Conservation (phyloP, 1,140 invertebrate genomes). For the Bathynomus jamesi region DNA sequence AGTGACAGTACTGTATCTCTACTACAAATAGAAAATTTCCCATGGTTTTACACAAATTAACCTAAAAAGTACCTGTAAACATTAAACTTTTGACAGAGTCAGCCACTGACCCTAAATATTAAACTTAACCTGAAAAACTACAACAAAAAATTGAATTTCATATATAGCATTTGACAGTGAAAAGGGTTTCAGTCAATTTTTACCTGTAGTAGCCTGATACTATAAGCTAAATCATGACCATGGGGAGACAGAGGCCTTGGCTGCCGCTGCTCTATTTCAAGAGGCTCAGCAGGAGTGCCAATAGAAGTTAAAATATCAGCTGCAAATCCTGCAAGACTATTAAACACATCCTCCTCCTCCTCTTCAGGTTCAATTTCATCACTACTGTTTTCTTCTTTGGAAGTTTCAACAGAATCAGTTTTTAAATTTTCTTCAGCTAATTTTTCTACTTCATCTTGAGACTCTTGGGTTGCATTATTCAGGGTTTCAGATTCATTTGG, state of each 20-base stretch:
- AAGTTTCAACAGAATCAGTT: neutral
- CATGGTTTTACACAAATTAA: too few relatives aligned
- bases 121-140: too few relatives aligned
- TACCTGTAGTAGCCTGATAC: slow-evolving; percentile 31
- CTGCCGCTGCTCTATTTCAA: slow-evolving; percentile 21
- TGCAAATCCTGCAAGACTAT: slow-evolving; percentile 15
- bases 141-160: neutral
- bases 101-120: too few relatives aligned
- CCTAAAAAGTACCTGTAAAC: too few relatives aligned
- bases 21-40: too few relatives aligned
- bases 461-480: neutral
- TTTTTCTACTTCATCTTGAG: neutral
- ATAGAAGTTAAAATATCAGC: slow-evolving; percentile 23
- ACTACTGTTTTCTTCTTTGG: neutral
- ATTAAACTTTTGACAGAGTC: too few relatives aligned
- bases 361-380: slow-evolving; percentile 26
- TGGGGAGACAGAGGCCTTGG: slow-evolving; percentile 17
- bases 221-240: slow-evolving; percentile 11
- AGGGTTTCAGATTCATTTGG: neutral
- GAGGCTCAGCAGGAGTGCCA: slow-evolving; percentile 25
- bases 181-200: neutral
- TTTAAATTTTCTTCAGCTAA: neutral
- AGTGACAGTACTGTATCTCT: too few relatives aligned
- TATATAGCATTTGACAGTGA: neutral
- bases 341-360: slow-evolving; percentile 32